Evolutionary conservation across 1,140 invertebrate species (phyloP), one percentile per base, ranked within the genome.

Genomic region (Drosophila azteca): DNA sequence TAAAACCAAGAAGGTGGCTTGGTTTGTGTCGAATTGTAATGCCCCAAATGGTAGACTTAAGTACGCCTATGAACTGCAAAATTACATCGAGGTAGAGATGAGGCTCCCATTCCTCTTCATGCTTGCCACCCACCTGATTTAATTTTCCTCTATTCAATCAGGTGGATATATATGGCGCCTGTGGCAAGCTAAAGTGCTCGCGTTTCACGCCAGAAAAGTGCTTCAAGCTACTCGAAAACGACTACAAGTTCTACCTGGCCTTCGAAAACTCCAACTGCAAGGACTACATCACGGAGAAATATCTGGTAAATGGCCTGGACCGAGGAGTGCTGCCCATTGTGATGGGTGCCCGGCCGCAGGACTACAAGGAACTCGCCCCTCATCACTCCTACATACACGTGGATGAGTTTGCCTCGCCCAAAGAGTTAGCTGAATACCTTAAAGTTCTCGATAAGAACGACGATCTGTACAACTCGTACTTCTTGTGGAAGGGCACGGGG

Each of bases 221-320:
- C 84, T 96, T 98, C 81, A 95, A 97, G 43, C 95, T 98, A 94
- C 94, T 99, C 15, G 96, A 98, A 82, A 95, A 94, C 53, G 96
- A 98, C 53, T 99, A 99, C 92, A 99, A 99, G 91, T 99, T 99
- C 93, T 99, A 99, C 92, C 93, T 99, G 49, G 97, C 98, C 0
- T 99, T 99, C 90, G 97, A 99, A 92, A 99, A 99, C 92, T 98
- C 97, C 0, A 98, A 99, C 81, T 99, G 98, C 92, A 94, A 95
- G 52, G 98, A 99, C 92, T 99, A 99, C 91, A 97, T 99, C 49
- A 99, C 98, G 0, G 98, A 99, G 91, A 99, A 99, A 91, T 98
- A 99, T 90, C 99, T 97, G 90, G 96, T 98, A 45, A 98, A 98
- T 91, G 97, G 97, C 50, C 93, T 98, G 20, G 98, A 97, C 59